Conservation (phyloP, 1,140 invertebrate species). For the Homarus americanus region DNA sequence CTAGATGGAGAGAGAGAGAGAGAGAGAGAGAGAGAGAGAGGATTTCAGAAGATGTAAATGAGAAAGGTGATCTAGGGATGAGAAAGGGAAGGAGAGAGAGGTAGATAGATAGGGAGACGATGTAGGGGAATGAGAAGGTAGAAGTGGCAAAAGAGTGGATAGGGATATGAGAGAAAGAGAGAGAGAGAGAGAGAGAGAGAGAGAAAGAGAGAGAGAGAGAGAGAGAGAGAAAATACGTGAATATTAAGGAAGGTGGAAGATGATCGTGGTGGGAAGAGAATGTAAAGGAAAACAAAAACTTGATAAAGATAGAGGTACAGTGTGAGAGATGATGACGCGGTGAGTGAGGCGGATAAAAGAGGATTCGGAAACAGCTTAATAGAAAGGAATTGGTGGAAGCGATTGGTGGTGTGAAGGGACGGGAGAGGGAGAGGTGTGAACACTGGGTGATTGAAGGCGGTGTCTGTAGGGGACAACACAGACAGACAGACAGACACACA, state of each 20-base stretch:
- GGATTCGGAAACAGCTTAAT: too few species aligned
- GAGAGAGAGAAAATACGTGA: background rate
- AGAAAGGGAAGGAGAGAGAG: background rate
- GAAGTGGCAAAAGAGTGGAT: background rate
- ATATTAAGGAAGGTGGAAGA: background rate
- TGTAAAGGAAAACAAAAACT: background rate
- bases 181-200: background rate
- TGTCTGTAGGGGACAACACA: too few species aligned
- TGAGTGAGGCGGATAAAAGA: too few species aligned
- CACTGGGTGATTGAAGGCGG: too few species aligned
- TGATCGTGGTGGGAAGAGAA: background rate
- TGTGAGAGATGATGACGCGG: background rate
- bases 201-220: background rate
- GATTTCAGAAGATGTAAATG: background rate
- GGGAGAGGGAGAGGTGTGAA: conserved; percentile 1
- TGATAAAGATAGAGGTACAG: background rate
- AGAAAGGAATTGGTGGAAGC: too few species aligned
- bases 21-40: conserved; percentile 14
- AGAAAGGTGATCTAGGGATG: background rate
- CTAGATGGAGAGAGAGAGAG: background rate
- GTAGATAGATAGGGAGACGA: too few species aligned
- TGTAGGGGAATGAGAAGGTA: background rate
- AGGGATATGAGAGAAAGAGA: background rate
- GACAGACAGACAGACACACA: background rate
- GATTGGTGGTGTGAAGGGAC: too few species aligned